Conservation (phyloP, 2,113 vertebrate species). For the Mormoops blainvillei region DNA sequence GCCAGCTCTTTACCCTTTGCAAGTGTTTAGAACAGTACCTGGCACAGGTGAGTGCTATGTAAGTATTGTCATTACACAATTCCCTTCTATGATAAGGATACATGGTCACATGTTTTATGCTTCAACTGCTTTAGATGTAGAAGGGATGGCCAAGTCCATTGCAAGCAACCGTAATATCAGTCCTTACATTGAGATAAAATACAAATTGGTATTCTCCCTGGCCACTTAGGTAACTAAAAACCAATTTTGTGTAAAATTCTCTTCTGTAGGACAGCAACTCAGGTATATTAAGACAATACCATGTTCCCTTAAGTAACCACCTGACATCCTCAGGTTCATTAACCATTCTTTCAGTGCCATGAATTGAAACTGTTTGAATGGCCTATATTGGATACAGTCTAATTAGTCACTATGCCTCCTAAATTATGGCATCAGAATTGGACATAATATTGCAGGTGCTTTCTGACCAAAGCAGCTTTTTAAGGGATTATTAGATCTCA, state of each 20-base stretch:
- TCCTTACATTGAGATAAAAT: neutral
- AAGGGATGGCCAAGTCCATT: neutral
- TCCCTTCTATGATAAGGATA: neutral
- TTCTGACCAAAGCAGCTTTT: slow-evolving; percentile 16
- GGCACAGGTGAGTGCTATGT: neutral
- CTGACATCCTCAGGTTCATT: neutral
- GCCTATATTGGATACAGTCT: neutral
- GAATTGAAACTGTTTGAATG: neutral
- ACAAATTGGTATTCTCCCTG: neutral
- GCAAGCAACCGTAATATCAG: neutral
- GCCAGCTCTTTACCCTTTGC: neutral
- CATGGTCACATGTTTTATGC: neutral
- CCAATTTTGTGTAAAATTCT: neutral
- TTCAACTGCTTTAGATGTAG: neutral
- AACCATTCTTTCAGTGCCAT: neutral
- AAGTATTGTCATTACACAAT: neutral
- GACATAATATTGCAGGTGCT: neutral
- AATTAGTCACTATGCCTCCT: neutral
- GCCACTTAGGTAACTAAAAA: neutral
- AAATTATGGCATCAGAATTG: neutral
- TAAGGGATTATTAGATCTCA: neutral
- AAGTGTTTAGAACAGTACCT: neutral
- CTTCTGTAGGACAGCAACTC: neutral
- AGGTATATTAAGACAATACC: neutral
- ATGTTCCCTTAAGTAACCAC: neutral